A percentile compares a stretch with the other conserved stretches of the same genome.
Evolutionary conservation across 2,113 vertebrate genomes (phyloP).

Genomic region (Hyla sarda): DNA sequence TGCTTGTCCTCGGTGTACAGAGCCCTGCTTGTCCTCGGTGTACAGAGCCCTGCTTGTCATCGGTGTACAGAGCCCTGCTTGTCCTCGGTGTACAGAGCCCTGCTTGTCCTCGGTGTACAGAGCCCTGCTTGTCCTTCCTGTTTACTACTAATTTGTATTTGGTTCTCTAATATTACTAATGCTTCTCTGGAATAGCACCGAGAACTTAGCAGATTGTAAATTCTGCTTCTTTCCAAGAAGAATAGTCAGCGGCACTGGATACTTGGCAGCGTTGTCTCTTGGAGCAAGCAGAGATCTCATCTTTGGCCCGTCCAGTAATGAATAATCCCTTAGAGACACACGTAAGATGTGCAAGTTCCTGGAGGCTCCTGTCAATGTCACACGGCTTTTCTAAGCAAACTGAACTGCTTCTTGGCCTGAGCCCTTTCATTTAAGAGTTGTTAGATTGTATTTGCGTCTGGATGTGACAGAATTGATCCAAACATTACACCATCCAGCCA

Average conservation of each 20-base stretch:
- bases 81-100: too few species aligned
- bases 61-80: too few species aligned
- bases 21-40: too few species aligned
- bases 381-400: background rate
- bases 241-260: background rate
- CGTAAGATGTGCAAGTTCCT: background rate
- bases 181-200: background rate
- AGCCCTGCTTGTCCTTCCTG: too few species aligned
- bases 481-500: slow-evolving; percentile 1
- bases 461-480: background rate
- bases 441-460: slow-evolving; percentile 18
- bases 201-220: background rate
- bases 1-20: too few species aligned
- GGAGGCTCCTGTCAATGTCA: background rate
- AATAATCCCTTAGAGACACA: background rate
- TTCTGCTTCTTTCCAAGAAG: background rate
- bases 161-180: background rate
- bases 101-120: too few species aligned
- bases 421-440: background rate
- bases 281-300: slow-evolving; percentile 18
- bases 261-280: slow-evolving; percentile 13
- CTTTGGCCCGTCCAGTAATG: slow-evolving; percentile 1
- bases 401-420: background rate
- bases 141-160: background rate
- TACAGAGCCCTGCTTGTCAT: too few species aligned